Conservation (phyloP, 1,140 invertebrate genomes). For the Leptinotarsa lineolata region DNA sequence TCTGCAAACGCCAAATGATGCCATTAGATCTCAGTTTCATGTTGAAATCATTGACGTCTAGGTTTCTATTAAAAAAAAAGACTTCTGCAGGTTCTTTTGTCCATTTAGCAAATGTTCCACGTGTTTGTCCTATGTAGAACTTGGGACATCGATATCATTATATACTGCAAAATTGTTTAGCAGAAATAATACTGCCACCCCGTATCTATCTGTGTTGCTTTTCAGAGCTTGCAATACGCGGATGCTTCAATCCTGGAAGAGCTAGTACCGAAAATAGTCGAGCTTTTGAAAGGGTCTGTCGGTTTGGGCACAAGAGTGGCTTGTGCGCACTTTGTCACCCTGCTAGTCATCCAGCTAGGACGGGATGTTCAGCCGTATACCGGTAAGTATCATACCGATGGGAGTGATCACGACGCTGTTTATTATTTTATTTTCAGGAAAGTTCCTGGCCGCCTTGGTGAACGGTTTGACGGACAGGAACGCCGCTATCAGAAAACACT, state of each 20-base stretch:
- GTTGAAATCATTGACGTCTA: too few species aligned
- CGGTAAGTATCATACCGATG: slow-evolving; percentile 53
- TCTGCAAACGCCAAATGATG: neutral
- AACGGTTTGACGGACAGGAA: slow-evolving; percentile 85
- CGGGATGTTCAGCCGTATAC: slow-evolving; percentile 67
- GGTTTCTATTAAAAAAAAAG: too few species aligned
- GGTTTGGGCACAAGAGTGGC: slow-evolving; percentile 85
- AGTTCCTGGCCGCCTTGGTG: slow-evolving; percentile 77
- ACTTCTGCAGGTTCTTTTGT: too few species aligned
- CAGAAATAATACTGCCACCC: neutral
- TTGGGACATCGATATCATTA: too few species aligned
- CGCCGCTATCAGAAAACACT: slow-evolving; percentile 78
- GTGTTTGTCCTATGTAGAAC: too few species aligned
- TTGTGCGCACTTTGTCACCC: slow-evolving; percentile 81
- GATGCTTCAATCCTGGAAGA: slow-evolving; percentile 76
- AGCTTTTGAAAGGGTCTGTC: slow-evolving; percentile 78
- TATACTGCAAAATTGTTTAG: neutral
- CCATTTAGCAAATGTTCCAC: too few species aligned
- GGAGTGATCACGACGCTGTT: neutral
- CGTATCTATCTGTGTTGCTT: slow-evolving; percentile 31
- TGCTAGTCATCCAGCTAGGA: slow-evolving; percentile 64
- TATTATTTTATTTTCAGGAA: slow-evolving; percentile 58
- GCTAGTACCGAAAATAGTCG: slow-evolving; percentile 78
- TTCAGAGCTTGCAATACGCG: slow-evolving; percentile 82
- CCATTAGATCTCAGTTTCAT: neutral